phyloP scores from a whole-genome alignment of 1,140 invertebrate species.

The Papilio machaon region DNA sequence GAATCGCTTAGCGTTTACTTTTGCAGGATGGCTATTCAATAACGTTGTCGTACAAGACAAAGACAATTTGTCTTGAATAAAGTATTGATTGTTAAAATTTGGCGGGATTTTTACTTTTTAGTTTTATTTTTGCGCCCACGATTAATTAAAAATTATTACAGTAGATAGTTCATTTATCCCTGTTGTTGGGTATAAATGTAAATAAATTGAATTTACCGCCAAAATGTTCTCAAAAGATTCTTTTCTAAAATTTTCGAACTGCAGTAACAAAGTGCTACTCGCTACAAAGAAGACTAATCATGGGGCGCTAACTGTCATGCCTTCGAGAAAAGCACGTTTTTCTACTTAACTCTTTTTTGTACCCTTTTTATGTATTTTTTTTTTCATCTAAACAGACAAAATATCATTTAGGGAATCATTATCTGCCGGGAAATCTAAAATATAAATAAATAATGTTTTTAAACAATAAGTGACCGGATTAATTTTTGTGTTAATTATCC shows the following conservation, averaged over 20 bases:
- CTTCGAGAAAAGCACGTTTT: constrained; percentile 13
- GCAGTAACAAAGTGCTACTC: constrained; percentile 20
- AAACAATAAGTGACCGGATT: not conserved
- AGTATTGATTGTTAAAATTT: not conserved
- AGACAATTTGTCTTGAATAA: not conserved
- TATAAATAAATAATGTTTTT: not conserved
- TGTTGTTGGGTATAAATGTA: too few species aligned
- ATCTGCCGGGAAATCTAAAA: not conserved
- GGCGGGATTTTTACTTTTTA: too few species aligned
- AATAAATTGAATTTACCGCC: not conserved
- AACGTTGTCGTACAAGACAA: not conserved
- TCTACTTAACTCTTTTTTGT: not conserved
- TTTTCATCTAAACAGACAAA: not conserved
- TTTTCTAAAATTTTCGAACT: not conserved
- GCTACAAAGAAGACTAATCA: constrained; percentile 20
- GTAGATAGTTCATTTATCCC: too few species aligned
- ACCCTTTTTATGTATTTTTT: not conserved
- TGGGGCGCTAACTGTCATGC: constrained; percentile 2
- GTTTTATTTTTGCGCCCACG: too few species aligned
- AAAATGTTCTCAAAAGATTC: not conserved
- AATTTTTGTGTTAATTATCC: not conserved
- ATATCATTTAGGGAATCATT: not conserved
- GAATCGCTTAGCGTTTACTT: not conserved
- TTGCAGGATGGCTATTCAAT: not conserved
- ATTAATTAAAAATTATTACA: too few species aligned